phyloP scores from a whole-genome alignment of 1,140 invertebrate genomes.

The Ceratitis capitata region DNA sequence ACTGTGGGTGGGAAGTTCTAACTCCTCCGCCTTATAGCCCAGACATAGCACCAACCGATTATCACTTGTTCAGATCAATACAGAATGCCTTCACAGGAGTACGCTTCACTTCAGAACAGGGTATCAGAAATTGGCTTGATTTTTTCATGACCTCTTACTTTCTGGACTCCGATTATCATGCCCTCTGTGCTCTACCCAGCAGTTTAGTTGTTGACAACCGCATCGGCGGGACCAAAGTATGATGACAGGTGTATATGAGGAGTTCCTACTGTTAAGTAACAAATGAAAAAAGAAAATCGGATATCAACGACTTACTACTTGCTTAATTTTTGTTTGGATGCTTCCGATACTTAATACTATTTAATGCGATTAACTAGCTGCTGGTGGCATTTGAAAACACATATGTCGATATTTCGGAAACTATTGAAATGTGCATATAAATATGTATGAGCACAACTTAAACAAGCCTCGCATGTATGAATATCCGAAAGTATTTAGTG shows the following conservation, averaged over 20 bases:
- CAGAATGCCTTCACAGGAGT: too few relatives aligned
- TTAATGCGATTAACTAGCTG: background rate
- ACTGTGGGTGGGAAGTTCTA: too few relatives aligned
- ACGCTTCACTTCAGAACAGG: too few relatives aligned
- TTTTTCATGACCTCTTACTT: too few relatives aligned
- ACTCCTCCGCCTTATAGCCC: too few relatives aligned
- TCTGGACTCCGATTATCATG: too few relatives aligned
- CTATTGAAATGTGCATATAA: background rate
- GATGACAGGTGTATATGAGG: background rate
- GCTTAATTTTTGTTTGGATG: background rate
- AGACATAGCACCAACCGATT: too few relatives aligned
- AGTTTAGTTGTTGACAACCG: too few relatives aligned
- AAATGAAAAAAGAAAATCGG: background rate
- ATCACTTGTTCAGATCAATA: too few relatives aligned
- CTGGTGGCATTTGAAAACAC: background rate
- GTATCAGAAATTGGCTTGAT: too few relatives aligned
- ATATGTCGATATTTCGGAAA: background rate
- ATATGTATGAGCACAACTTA: too few relatives aligned
- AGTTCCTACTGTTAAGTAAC: background rate
- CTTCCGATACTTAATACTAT: background rate
- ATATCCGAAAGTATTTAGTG: constrained; percentile 5
- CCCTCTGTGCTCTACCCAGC: too few relatives aligned
- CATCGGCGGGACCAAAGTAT: background rate
- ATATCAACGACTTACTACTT: background rate
- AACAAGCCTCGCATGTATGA: background rate